Conservation (phyloP, 1,140 invertebrate genomes). For the Drosophila gunungcola region DNA sequence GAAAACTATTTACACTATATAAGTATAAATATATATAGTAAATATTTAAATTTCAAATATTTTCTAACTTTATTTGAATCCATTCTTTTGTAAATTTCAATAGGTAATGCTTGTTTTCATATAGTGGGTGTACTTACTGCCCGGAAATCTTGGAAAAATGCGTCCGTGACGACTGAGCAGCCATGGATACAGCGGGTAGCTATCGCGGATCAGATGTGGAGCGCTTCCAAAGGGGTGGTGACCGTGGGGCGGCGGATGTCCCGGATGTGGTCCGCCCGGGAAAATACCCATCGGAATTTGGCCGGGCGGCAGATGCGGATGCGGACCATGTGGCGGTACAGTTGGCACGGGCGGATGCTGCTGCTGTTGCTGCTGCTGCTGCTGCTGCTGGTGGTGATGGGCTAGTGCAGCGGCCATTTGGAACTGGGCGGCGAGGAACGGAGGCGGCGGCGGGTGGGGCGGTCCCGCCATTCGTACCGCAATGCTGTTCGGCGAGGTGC, state of each 20-base stretch:
- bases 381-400: slow-evolving; percentile 84
- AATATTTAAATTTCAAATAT: no score
- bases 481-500: slow-evolving; percentile 54
- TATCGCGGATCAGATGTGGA: slow-evolving; percentile 89
- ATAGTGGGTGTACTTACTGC: slow-evolving; percentile 88
- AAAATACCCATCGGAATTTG: slow-evolving; percentile 81
- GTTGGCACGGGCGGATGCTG: slow-evolving; percentile 82
- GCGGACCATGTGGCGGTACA: slow-evolving; percentile 62
- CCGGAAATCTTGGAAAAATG: slow-evolving; percentile 95
- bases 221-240: slow-evolving; percentile 87
- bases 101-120: neutral
- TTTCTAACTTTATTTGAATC: no score
- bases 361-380: slow-evolving; percentile 75
- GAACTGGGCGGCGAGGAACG: slow-evolving; percentile 89
- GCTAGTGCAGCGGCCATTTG: slow-evolving; percentile 89
- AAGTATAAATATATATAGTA: no score
- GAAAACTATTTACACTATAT: no score
- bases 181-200: slow-evolving; percentile 96
- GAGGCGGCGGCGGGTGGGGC: slow-evolving; percentile 85
- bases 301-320: slow-evolving; percentile 86
- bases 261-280: slow-evolving; percentile 75
- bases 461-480: slow-evolving; percentile 75
- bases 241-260: slow-evolving; percentile 85
- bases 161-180: slow-evolving; percentile 94
- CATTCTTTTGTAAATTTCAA: no score